Percentiles rank a stretch among this genome's conserved stretches.
Conservation (phyloP, 2,113 vertebrate species). For the Cettia cetti region DNA sequence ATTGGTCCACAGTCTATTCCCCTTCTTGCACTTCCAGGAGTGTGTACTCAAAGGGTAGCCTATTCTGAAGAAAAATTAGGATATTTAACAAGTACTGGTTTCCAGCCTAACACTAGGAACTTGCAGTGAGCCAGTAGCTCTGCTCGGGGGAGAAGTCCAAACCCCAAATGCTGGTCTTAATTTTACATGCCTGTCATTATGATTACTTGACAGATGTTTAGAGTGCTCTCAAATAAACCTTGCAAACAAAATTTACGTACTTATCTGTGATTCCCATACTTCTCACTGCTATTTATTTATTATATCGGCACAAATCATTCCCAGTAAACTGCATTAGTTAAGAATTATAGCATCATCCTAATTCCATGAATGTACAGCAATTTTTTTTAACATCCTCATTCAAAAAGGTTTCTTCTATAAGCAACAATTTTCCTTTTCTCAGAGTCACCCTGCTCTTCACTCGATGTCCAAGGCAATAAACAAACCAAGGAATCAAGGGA, state of each 20-base stretch:
- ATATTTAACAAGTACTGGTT: neutral
- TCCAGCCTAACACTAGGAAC: neutral
- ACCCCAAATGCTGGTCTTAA: neutral
- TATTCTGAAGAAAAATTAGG: neutral
- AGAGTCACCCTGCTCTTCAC: neutral
- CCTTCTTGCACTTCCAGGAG: neutral
- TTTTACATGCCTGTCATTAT: neutral
- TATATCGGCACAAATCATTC: neutral
- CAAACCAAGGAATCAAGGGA: fast-evolving
- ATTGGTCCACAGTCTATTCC: neutral
- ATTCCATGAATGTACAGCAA: neutral
- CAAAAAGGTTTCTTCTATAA: neutral
- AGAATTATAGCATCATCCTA: neutral
- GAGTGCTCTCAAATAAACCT: neutral
- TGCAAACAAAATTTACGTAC: neutral
- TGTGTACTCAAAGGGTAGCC: neutral
- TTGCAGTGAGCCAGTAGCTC: neutral
- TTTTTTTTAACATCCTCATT: neutral
- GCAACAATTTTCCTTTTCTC: neutral
- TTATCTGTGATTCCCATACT: neutral
- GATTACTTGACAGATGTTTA: neutral
- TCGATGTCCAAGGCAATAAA: neutral
- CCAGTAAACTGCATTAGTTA: neutral
- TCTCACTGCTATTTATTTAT: neutral
- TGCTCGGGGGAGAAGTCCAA: neutral